phyloP scores from a whole-genome alignment of 2,888 invertebrate species.

The Hypena proboscidalis region DNA sequence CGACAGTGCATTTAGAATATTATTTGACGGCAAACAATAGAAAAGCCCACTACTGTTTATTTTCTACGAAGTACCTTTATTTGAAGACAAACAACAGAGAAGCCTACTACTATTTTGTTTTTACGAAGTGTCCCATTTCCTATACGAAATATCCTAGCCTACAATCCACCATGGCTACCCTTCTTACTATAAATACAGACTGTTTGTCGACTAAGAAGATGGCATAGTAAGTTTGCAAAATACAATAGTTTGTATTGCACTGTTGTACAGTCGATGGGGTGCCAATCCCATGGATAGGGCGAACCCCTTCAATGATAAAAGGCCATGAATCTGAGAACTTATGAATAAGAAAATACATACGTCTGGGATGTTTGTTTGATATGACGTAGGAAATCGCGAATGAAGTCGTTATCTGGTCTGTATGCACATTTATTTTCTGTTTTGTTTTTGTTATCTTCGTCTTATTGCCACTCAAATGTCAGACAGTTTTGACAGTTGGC shows the following conservation, averaged over 20 bases:
- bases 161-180: constrained; percentile 36
- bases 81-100: no score
- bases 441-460: no score
- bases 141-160: constrained; percentile 1
- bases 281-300: constrained; percentile 8
- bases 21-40: not conserved
- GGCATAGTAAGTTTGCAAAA: constrained; percentile 46
- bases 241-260: constrained; percentile 44
- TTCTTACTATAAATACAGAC: constrained; percentile 51
- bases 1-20: no score
- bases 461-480: no score
- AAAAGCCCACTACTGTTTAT: no score
- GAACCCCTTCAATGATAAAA: not conserved
- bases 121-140: not conserved
- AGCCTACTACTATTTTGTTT: no score
- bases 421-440: no score
- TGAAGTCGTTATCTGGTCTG: no score
- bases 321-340: not conserved
- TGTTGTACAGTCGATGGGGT: constrained; percentile 28
- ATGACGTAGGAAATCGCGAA: no score
- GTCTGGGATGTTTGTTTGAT: no score
- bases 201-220: constrained; percentile 50
- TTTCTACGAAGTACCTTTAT: no score
- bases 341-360: not conserved
- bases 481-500: no score